Conservation (phyloP, 2,113 vertebrate species). For the Barnardius zonarius region DNA sequence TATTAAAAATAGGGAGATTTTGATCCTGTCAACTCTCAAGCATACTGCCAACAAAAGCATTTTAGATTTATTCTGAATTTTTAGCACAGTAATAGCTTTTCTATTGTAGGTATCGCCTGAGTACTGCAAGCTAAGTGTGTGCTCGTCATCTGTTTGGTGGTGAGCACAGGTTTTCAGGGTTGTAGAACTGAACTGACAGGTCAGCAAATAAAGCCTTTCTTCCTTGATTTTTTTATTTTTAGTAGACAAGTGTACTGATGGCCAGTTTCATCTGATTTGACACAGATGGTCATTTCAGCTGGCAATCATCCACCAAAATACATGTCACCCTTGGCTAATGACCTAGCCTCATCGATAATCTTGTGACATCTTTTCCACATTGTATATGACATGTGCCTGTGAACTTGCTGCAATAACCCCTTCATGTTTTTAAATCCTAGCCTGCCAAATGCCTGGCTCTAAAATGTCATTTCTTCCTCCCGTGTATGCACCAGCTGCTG, state of each 20-base stretch:
- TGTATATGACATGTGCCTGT: neutral
- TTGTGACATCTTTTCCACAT: constrained; percentile 1
- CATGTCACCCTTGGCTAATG: constrained; percentile 13
- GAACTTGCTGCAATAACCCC: neutral
- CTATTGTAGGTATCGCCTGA: neutral
- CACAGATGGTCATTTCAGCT: constrained; percentile 6
- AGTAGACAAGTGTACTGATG: constrained; percentile 1
- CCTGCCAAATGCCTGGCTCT: neutral
- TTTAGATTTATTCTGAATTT: neutral
- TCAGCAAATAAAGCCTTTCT: neutral
- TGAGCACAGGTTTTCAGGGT: neutral
- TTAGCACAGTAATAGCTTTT: neutral
- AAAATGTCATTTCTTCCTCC: neutral
- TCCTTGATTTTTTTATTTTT: neutral
- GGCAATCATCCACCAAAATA: constrained; percentile 7
- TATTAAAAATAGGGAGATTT: neutral
- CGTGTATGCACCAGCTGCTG: neutral
- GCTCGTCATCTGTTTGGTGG: neutral
- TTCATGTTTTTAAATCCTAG: neutral
- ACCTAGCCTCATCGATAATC: neutral
- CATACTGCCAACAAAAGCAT: neutral
- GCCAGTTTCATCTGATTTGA: constrained; percentile 18
- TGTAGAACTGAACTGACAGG: neutral
- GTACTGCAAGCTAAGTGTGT: neutral
- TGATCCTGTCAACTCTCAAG: neutral